Base-by-base conservation (phyloP, 2,113 vertebrate genomes). In the Euleptes europaea region DNA sequence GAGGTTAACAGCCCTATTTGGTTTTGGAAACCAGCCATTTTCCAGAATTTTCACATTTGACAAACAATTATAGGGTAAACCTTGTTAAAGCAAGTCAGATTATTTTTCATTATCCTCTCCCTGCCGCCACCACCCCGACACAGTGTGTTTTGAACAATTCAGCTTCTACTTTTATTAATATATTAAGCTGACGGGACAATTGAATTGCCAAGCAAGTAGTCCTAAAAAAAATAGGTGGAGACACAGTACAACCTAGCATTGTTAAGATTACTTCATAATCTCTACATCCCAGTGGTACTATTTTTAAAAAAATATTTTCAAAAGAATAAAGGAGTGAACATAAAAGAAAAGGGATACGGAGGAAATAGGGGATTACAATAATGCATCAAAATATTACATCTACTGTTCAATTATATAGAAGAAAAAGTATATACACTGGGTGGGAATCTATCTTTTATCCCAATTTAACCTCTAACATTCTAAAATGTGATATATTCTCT, bases 61-160 rank as follows among this genome's bases (percentile, higher is more conserved):
- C 67, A 79, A 63, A 33, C 13, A 5, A n/a, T 1, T 21, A 66
- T 74, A 91, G 87, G 90, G 91, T 87, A 92, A 92, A 92, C 76
- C 28, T 84, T 70, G 74, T 3, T 3, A 23, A 60, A 89, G 86
- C 10, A 14, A 93, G 44, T 65, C 0, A 3, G 1, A 15, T 17
- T 7, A 0, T 33, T 12, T n/a, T 33, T 0, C 28, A 1, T 4
- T 1, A 6, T 21, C 15, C 19, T 63, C 31, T 33, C 12, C n/a
- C 23, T 14, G 10, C 13, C 60, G n/a, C 15, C 1, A 19, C 19
- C 60, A 44, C 3, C 21, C 28, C n/a, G 69, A 11, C 23, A 79
- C 4, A 5, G 54, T 7, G 33, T 40, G 13, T 23, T 57, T 11
- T 10, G 31, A 35, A 79, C 13, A n/a, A 78, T 33, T 78, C 54